These are phyloP conservation scores for Spea bombifrons DNA, from an alignment of 2,113 vertebrate genomes.

Conservation along the genomic window DNA sequence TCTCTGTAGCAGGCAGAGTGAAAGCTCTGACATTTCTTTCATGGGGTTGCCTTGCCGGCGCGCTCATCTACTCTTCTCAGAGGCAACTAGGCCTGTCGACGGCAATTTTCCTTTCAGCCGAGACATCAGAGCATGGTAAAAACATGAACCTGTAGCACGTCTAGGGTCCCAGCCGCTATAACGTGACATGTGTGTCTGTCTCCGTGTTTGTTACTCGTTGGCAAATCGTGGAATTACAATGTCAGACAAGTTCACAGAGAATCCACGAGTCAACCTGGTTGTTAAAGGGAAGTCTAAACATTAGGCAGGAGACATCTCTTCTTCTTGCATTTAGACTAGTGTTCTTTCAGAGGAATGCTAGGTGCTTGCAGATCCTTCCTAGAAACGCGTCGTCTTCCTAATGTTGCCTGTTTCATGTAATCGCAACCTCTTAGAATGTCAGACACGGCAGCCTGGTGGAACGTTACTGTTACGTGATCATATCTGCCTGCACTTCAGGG, in stretches of 20 bases:
- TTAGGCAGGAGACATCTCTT: no score
- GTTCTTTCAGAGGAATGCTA: no score
- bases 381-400: no score
- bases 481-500: no score
- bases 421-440: no score
- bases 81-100: conserved; percentile 60
- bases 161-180: conserved; percentile 52
- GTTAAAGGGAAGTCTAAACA: background rate
- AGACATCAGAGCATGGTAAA: conserved; percentile 60
- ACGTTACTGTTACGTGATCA: no score
- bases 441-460: no score
- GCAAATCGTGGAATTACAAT: conserved; percentile 29
- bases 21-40: conserved; percentile 45
- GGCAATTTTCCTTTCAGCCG: conserved; percentile 65
- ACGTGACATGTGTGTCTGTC: conserved; percentile 6
- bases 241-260: conserved; percentile 23
- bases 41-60: conserved; percentile 3
- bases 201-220: conserved; percentile 22
- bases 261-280: conserved; percentile 10
- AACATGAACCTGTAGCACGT: conserved; percentile 48
- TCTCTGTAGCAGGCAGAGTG: conserved; percentile 48
- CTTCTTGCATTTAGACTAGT: no score
- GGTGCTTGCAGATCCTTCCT: no score
- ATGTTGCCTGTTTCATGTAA: no score
- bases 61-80: conserved; percentile 49